Evolutionary conservation across 2,888 invertebrate species (phyloP).

Genomic region (Panzeria rudis): DNA sequence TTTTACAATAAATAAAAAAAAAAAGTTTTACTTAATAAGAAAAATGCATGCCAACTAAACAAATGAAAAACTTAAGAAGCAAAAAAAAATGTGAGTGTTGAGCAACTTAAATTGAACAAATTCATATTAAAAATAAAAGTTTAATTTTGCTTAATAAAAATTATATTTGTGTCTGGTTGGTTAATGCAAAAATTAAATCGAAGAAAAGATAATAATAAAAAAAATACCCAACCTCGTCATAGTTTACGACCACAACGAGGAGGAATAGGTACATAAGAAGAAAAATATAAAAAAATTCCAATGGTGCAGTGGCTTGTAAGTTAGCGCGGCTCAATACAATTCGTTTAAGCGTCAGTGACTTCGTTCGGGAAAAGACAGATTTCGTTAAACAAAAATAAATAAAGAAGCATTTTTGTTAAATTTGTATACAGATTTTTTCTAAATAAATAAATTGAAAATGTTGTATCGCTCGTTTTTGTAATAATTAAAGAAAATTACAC

Average conservation of each 20-base stretch:
- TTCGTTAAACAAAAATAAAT: slow-evolving; percentile 62
- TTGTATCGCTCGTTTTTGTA: not conserved
- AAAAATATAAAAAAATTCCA: slow-evolving; percentile 62
- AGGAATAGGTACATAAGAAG: slow-evolving; percentile 61
- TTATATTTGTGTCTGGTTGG: slow-evolving; percentile 41
- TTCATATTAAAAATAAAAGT: slow-evolving; percentile 3
- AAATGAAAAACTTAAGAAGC: not conserved
- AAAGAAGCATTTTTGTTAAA: slow-evolving; percentile 46
- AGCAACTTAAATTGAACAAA: slow-evolving; percentile 14
- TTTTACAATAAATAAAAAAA: slow-evolving; percentile 4
- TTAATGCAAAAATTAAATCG: slow-evolving; percentile 55
- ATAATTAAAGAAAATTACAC: not conserved
- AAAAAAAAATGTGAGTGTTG: slow-evolving; percentile 18
- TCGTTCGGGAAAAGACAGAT: slow-evolving; percentile 72
- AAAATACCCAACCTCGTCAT: slow-evolving; percentile 62
- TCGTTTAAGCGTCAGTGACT: slow-evolving; percentile 72
- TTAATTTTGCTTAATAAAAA: slow-evolving; percentile 31
- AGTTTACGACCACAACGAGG: slow-evolving; percentile 71
- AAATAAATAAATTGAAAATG: not conserved
- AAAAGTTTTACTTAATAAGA: no score
- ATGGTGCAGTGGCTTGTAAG: slow-evolving; percentile 72
- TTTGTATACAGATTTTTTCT: slow-evolving; percentile 23
- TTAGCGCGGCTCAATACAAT: slow-evolving; percentile 71
- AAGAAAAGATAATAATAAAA: slow-evolving; percentile 41
- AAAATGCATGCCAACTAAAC: not conserved